These are phyloP conservation scores for Papilio helenus DNA, from an alignment of 1,140 invertebrate genomes.

Conservation along the genomic window DNA sequence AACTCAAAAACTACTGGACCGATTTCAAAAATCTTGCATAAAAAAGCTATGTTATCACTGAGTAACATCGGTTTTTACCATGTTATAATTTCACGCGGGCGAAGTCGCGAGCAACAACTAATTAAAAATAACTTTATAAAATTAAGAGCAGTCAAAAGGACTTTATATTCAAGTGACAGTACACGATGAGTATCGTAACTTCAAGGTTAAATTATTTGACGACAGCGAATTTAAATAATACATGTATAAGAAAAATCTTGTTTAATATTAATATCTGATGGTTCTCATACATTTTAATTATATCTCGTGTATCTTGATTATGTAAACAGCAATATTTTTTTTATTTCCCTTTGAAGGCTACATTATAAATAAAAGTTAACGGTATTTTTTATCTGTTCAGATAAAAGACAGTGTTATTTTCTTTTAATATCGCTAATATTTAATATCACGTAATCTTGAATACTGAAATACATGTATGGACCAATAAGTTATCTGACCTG, in stretches of 20 bases:
- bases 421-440: not conserved
- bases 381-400: not conserved
- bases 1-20: too few relatives aligned
- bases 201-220: not conserved
- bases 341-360: not conserved
- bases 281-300: slow-evolving; percentile 1
- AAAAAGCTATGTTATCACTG: too few relatives aligned
- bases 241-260: not conserved
- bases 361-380: not conserved
- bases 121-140: too few relatives aligned
- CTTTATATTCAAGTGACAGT: too few relatives aligned
- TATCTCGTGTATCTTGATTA: not conserved
- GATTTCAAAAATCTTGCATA: too few relatives aligned
- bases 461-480: too few relatives aligned
- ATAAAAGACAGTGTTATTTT: not conserved
- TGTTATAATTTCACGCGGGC: too few relatives aligned
- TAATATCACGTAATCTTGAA: not conserved
- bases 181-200: not conserved
- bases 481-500: too few relatives aligned
- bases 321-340: not conserved
- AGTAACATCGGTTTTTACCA: too few relatives aligned
- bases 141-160: too few relatives aligned
- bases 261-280: not conserved
- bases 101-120: too few relatives aligned
- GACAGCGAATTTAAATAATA: not conserved